Percentiles rank a stretch among this genome's conserved stretches.
Conservation (phyloP, 2,113 vertebrate genomes). For the Sus scrofa region DNA sequence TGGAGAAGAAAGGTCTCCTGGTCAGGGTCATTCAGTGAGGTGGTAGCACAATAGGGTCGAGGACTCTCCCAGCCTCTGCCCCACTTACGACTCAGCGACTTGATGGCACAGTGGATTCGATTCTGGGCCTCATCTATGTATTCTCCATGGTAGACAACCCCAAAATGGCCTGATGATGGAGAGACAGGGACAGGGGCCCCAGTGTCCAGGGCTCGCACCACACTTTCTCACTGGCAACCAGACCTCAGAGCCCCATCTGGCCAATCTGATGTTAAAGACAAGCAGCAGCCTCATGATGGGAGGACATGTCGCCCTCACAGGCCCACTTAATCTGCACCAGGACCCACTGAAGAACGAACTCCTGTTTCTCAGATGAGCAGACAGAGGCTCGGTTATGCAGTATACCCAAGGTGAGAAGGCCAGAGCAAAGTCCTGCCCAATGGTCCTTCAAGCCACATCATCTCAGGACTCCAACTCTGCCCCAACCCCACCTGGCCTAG, state of each 20-base stretch:
- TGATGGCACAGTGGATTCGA: constrained; percentile 95
- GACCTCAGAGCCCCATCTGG: not conserved
- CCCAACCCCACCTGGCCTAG: not conserved
- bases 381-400: not conserved
- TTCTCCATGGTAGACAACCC: constrained; percentile 96
- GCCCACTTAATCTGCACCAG: not conserved
- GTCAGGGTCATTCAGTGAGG: not conserved
- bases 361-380: not conserved
- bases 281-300: not conserved
- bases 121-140: constrained; percentile 90
- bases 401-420: not conserved
- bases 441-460: not conserved
- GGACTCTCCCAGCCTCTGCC: not conserved
- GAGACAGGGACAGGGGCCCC: not conserved
- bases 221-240: not conserved
- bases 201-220: not conserved
- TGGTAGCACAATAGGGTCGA: rapidly evolving
- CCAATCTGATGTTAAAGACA: not conserved
- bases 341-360: not conserved
- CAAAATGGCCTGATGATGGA: constrained; percentile 93
- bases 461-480: not conserved
- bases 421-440: not conserved
- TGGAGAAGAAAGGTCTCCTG: not conserved
- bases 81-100: constrained; percentile 90
- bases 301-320: not conserved